Evolutionary conservation across 2,113 vertebrate species (phyloP), one percentile per base, ranked within the genome.

Genomic region (Phainopepla nitens): DNA sequence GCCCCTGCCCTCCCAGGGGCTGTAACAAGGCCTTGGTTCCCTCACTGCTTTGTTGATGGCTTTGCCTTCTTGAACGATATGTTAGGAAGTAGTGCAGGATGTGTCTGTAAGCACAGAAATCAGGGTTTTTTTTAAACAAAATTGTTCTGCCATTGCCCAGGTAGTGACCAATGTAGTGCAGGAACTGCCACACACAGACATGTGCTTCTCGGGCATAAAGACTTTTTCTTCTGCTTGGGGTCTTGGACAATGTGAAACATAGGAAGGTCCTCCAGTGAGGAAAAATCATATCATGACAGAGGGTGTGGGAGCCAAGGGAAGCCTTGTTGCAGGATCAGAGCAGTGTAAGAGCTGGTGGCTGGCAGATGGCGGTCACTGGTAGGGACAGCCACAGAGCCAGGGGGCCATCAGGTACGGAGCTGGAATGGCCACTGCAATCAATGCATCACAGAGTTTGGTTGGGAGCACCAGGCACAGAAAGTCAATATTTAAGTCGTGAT

Each of bases 201-300:
- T 4, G 16, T 4, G 2, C 35, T 77, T 51, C 45, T 64, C n/a
- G 31, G 54, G 5, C 1, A 1, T 11, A 13, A 41, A 50, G 24
- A 29, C 33, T 47, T 7, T 91, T 58, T 25, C 1, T 0, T 23
- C 28, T 39, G 7, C 56, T 47, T 29, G 5, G 18, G 7, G 10
- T 25, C 39, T 58, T 39, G 39, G n/a, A 8, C 5, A 29, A 5
- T 6, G 15, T 33, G 17, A 49, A 70, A 13, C 23, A 9, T 2
- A 15, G 31, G 39, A 78, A 44, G 25, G 17, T 22, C 53, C 27
- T 47, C 11, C 29, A 5, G 4, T 7, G 33, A 47, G 79, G 31
- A 35, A 47, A 50, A 24, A 28, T 11, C 20, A 42, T 3, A 0
- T 4, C 0, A 0, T 11, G 28, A 6, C 9, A 18, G n/a, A 15